Evolutionary conservation across 2,113 vertebrate species (phyloP).

Genomic region (Numida meleagris): DNA sequence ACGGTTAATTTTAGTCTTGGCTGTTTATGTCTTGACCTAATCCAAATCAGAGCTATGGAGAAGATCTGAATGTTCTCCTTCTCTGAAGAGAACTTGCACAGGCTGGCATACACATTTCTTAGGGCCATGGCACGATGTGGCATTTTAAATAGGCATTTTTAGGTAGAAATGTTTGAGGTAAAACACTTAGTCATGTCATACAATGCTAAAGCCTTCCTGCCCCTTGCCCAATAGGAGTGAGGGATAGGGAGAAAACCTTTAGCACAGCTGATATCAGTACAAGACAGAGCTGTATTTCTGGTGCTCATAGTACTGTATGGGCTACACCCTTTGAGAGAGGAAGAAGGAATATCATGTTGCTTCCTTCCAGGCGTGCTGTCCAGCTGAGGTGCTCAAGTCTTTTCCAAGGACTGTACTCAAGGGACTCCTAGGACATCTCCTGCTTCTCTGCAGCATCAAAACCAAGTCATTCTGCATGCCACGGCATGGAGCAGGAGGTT

Average conservation of each 20-base stretch:
- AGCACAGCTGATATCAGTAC: neutral
- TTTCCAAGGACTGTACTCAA: neutral
- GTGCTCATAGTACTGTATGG: neutral
- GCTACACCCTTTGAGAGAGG: neutral
- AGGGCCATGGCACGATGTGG: too few species aligned
- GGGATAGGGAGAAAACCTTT: neutral
- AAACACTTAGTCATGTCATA: neutral
- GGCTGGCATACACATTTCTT: neutral
- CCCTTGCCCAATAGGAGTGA: neutral
- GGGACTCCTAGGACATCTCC: neutral
- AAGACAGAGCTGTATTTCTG: neutral
- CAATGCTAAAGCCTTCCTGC: neutral
- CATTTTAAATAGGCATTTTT: neutral
- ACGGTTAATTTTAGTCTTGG: neutral
- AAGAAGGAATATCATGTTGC: neutral
- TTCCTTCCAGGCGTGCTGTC: constrained; percentile 22
- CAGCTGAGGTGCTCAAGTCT: constrained; percentile 1
- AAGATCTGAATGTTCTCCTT: neutral
- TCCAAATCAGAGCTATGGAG: neutral
- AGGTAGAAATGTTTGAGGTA: neutral
- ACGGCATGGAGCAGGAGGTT: neutral
- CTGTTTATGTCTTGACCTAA: neutral
- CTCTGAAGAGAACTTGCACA: neutral
- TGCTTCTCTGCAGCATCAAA: neutral
- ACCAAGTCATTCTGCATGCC: neutral